phyloP scores from a whole-genome alignment of 2,888 invertebrate species.

The Catotricha subobsoleta region DNA sequence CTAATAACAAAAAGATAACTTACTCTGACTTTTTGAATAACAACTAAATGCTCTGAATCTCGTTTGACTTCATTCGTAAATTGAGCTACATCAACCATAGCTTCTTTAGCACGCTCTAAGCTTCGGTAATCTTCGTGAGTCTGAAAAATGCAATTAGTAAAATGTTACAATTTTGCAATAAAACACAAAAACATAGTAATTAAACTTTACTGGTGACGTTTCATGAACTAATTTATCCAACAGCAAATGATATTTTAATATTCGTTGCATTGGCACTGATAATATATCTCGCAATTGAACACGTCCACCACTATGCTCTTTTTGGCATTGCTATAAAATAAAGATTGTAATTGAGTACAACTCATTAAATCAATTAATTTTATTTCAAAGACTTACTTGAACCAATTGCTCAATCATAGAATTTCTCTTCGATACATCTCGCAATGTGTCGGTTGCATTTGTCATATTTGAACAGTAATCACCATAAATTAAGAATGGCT shows the following conservation, averaged over 20 bases:
- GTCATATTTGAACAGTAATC: slow-evolving; percentile 91
- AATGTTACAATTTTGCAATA: too few relatives aligned
- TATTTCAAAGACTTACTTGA: too few relatives aligned
- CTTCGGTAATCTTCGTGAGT: slow-evolving; percentile 69
- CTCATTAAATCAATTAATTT: slow-evolving; percentile 2
- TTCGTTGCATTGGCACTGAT: slow-evolving; percentile 95
- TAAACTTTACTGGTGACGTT: slow-evolving; percentile 63
- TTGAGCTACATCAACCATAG: slow-evolving; percentile 91
- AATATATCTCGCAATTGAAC: slow-evolving; percentile 89
- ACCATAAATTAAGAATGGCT: slow-evolving; percentile 82
- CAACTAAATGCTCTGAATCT: slow-evolving; percentile 81
- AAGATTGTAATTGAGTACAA: neutral
- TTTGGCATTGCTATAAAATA: slow-evolving; percentile 64
- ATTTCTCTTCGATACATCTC: slow-evolving; percentile 27
- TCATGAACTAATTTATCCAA: slow-evolving; percentile 76
- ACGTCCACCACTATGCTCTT: slow-evolving; percentile 83
- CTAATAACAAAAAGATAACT: slow-evolving; percentile 26
- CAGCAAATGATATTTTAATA: slow-evolving; percentile 90
- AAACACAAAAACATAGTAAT: too few relatives aligned
- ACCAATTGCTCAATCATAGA: slow-evolving; percentile 26
- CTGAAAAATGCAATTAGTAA: too few relatives aligned
- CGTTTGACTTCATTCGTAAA: slow-evolving; percentile 97
- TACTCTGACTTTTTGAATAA: slow-evolving; percentile 78
- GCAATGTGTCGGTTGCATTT: slow-evolving; percentile 68
- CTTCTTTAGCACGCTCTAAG: slow-evolving; percentile 73